Evolutionary conservation across 2,888 invertebrate genomes (phyloP), one percentile per base, ranked within the genome.

Genomic region (Drosophila picticornis): DNA sequence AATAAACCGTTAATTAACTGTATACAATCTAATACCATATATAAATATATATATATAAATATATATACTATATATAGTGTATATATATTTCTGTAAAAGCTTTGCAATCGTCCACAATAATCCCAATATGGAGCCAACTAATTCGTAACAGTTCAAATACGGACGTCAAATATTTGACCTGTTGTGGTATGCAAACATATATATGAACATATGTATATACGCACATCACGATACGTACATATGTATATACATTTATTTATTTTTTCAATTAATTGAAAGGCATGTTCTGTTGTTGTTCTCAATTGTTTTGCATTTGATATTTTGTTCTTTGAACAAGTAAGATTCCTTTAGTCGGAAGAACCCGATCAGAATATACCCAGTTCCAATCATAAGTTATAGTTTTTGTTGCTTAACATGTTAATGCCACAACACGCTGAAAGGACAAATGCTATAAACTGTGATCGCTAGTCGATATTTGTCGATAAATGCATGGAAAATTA

Each of bases 1-100:
- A 83, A 66, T 66, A 29, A 52, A 55, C 72, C n/a, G 53, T 58
- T 46, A 22, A 53, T 58, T 27, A 51, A 40, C 16, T 36, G 19
- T 6, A 19, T 36, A 2, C 22, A 43, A 43, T 43, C 22, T 22
- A 22, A 22, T 22, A 36, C 13, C 31, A 46, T 46, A 4, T 25
- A 13, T 43, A 19, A 5, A 29, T 31, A 4, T 7, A 31, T 43
- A 22, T 22, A 13, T 22, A 48, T 48, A 2, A 19, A 4, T 46
- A n/a, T n/a, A n/a, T 31, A 4, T 4, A 32, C n/a, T 46, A 22
- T 22, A 13, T 32, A 48, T 48, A 4, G n/a, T n/a, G n/a, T 48
- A 16, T 46, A n/a, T n/a, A 31, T 31, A 4, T 46, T 22, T 46
- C 4, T 16, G 13, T 46, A 7, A 22, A 46, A 22, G 22, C 5